These are phyloP conservation scores for Drosophila grimshawi DNA, from an alignment of 1,140 invertebrate species.

Conservation along the genomic window DNA sequence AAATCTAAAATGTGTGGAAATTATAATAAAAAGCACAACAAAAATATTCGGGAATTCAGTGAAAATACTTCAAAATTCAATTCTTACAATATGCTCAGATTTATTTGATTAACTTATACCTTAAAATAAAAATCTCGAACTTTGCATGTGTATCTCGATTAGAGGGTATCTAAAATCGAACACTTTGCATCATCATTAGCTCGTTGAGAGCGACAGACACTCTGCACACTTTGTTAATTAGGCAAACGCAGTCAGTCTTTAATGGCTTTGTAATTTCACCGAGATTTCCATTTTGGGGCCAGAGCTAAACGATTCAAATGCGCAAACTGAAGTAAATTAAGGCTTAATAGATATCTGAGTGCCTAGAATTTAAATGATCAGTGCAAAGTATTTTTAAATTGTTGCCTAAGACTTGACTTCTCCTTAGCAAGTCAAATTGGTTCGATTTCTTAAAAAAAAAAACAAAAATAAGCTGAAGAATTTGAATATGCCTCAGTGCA, in stretches of 20 bases:
- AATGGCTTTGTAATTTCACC: constrained; percentile 46
- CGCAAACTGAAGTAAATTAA: constrained; percentile 12
- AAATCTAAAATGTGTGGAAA: too few species aligned
- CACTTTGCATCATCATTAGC: constrained; percentile 49
- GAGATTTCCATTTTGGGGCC: constrained; percentile 3
- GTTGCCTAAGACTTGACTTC: neutral
- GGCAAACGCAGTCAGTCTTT: constrained; percentile 40
- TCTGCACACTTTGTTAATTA: constrained; percentile 47
- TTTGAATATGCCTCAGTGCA: too few species aligned
- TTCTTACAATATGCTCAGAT: too few species aligned
- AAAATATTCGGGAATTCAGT: too few species aligned
- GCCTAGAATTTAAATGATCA: constrained; percentile 1
- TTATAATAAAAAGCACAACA: too few species aligned
- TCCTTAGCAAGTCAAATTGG: neutral
- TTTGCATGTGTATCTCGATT: neutral
- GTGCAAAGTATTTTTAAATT: constrained; percentile 4
- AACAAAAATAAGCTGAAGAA: too few species aligned
- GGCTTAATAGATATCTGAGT: constrained; percentile 19
- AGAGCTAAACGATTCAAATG: constrained; percentile 10
- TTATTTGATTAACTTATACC: too few species aligned
- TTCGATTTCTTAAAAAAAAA: neutral
- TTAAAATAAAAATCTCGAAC: too few species aligned
- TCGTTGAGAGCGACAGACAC: constrained; percentile 16
- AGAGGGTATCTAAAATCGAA: constrained; percentile 27
- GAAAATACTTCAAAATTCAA: too few species aligned